Base-by-base conservation (phyloP, 2,888 invertebrate species). In the Lasiommata megera region DNA sequence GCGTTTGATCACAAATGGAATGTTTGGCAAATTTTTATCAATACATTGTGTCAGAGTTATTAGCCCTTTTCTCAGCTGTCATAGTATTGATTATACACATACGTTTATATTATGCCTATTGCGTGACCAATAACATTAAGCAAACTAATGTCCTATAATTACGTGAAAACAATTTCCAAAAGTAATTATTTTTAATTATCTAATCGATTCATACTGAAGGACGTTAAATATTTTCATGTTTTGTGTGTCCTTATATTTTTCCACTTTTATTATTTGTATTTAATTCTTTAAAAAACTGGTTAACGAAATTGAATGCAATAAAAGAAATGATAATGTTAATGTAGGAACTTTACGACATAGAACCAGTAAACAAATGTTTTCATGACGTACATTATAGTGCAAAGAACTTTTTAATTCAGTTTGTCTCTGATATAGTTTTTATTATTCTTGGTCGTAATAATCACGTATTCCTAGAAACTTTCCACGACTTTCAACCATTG, bases 391-490 rank as follows among this genome's bases (percentile, higher is more conserved):
- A 28, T 47, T 54, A 36, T 48, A 58, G 48, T 37, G 23, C 37
- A 58, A 18, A 50, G 28, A 53, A 54, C 41, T 54, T 47, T 41
- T 36, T 47, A 53, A 34, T 46, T 6, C 47, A 48, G 48, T 54
- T 41, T 58, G 54, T 58, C 58, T 58, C 17, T 58, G 53, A 54
- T 54, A 57, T 14, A 53, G 16, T 34, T 36, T 47, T 58, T 46
- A 38, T 46, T 18, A 16, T 11, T 37, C 12, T 52, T 17, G 18
- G 18, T 47, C 16, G 37, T 38, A n/a, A 37, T 57, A 38, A 23
- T 40, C 44, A 31, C 23, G 37, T 48, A 14, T n/a, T 56, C n/a
- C 53, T 34, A 43, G 31, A 12, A 34, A 1, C 53, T 23, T 53
- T 28, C 43, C n/a, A 38, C 9, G 29, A 28, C 23, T 31, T 11